Base-by-base conservation (phyloP, 2,113 vertebrate genomes). In the Sinocyclocheilus anshuiensis region DNA sequence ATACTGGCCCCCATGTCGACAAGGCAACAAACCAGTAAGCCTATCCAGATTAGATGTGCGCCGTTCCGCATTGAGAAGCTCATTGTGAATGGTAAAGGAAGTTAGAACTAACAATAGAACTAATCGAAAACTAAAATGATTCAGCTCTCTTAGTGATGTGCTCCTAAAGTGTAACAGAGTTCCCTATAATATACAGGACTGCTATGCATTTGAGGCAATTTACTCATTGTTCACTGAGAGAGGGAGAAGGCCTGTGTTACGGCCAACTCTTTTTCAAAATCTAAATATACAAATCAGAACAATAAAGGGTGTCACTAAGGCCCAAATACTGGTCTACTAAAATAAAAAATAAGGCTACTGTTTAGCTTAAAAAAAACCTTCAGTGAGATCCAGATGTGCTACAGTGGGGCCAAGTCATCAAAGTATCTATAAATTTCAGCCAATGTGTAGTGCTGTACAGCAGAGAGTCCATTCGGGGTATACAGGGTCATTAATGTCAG, bases 1-100 rank as follows among this genome's bases (percentile, higher is more conserved):
- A 99, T 93, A 88, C 96, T 94, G 0, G 94, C 95, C 89, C 96
- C 96, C 88, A 97, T 93, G 91, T 97, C 96, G 0, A 96, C 95
- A 94, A 96, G 95, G 93, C 96, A 97, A 91, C 96, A 96, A 91
- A 97, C 92, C 65, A 97, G 91, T 39, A 97, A 90, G 87, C 94
- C 92, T 89, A 95, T 92, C 95, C 95, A 95, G 87, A 97, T 95
- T 85, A 96, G 93, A 77, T 96, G 94, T 91, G 94, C 95, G 67
- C 95, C 93, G 42, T 86, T 91, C 67, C 87, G 86, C 83, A 88
- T 77, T 42, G 89, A 67, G 74, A 91, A 82, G 79, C 79, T 88
- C 91, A 90, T 92, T 26, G 83, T 91, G 88, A 86, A 83, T 80
- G 77, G 42, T 63, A 79, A 87, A 85, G 50, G 55, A 83, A 53